Base-by-base conservation (phyloP, 2,888 invertebrate genomes). In the Chrysolina americana region DNA sequence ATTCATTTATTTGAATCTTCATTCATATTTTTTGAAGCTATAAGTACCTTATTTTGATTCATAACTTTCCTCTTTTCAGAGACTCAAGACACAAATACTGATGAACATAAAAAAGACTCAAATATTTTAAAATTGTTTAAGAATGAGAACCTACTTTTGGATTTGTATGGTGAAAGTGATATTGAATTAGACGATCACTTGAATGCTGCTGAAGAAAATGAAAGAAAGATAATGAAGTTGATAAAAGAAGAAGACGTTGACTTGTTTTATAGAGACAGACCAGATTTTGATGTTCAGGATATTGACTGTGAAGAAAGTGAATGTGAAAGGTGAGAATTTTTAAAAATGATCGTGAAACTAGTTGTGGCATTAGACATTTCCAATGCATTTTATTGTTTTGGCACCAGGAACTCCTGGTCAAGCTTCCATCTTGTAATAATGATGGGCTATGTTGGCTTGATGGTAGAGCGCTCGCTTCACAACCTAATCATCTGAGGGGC, bases 181-280 rank as follows among this genome's bases (percentile, higher is more conserved):
- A 69, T 68, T 17, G 66, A 62, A 62, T 21, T 50, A 15, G 62
- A 68, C 56, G 50, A 73, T 56, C 44, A 23, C 0, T 19, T 41
- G n/a, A 53, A 65, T 41, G 62, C n/a, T n/a, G 44, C 48, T 28
- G 71, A 75, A 47, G 75, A 75, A 19, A 65, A 68, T 1, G 69
- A 69, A 65, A 75, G 71, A 44, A 71, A 59, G 19, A 71, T 75
- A 15, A 75, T 75, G 28, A 71, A 72, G 36, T 69, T 71, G 65
- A 69, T 75, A 36, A 71, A 65, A 19, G 75, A 75, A 59, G 75
- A 75, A 65, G 75, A 75, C 21, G 69, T 72, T 17, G 75, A 75
- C 65, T 47, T 69, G 28, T 75, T 75, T 68, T 75, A 75, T 21
- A 75, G 71, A 21, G 75, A 75, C 9, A 75, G 62, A 11, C 75